Base-by-base conservation (phyloP, 2,797 vertebrate genomes). In the Lepus townsendii region DNA sequence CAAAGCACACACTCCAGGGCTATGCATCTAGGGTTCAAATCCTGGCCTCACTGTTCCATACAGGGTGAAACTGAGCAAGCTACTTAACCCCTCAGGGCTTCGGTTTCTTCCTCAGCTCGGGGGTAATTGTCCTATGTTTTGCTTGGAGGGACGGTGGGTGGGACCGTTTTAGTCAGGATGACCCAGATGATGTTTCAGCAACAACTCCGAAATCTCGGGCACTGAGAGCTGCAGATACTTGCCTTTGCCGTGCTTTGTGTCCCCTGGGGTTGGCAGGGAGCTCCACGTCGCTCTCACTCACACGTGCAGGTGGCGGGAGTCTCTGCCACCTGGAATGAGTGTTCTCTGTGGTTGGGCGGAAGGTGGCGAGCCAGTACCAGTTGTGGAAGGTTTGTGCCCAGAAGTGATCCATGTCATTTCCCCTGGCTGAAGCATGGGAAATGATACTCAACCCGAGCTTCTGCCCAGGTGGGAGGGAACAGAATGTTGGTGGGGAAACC, bases 401-500 rank as follows among this genome's bases (percentile, higher is more conserved):
- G 38, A 27, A 12, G 52, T 75, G 17, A 12, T 30, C 71, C 50
- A 19, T 76, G 75, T 80, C n/a, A 24, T 16, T 35, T 30, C 26
- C 69, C 27, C 5, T 66, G 83, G 60, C n/a, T 68, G 66, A 73
- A 50, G 50, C 72, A n/a, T n/a, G 42, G n/a, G 38, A 52, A 35
- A 27, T 19, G 26, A 50, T 72, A 42, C 27, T 75, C 65, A 35
- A 27, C 20, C 8, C 10, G 16, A 71, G 26, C 10, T 62, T 12
- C 32, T 12, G 14, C 66, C 65, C 71, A 35, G 12, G 50, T 5
- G 26, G 50, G 57, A 52, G 93, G 71, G n/a, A 30, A 50, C 3
- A 0, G 0, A 38, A 72, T 20, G 17, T 13, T 4, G 5, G 54
- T 6, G 10, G 22, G 54, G 7, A 26, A 0, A 30, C 22, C 24